phyloP scores from a whole-genome alignment of 2,888 invertebrate genomes.

The Serrognathus titanus region DNA sequence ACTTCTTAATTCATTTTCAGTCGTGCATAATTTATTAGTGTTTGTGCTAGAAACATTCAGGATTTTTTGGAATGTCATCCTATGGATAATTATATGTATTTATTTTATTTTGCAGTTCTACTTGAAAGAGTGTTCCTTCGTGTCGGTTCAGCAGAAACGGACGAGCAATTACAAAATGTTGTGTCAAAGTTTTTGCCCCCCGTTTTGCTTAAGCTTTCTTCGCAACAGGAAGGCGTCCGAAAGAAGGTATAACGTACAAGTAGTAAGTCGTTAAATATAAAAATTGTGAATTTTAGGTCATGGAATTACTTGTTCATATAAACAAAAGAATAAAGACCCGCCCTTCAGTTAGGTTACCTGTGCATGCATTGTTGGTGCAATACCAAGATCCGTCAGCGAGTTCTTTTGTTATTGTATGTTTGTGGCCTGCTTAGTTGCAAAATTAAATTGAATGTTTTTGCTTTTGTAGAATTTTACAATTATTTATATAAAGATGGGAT shows the following conservation, averaged over 20 bases:
- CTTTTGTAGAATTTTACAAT: slow-evolving; percentile 82
- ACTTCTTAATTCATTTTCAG: neutral
- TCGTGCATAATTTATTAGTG: neutral
- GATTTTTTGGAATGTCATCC: slow-evolving; percentile 16
- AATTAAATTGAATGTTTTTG: slow-evolving; percentile 16
- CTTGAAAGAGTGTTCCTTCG: slow-evolving; percentile 86
- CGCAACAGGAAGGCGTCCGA: slow-evolving; percentile 78
- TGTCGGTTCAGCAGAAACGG: slow-evolving; percentile 83
- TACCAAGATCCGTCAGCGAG: slow-evolving; percentile 75
- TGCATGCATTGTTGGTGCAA: slow-evolving; percentile 75
- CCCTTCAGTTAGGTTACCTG: slow-evolving; percentile 78
- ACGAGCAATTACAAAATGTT: slow-evolving; percentile 81
- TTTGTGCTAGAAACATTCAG: neutral
- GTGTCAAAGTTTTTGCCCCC: slow-evolving; percentile 82
- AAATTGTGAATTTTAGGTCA: slow-evolving; percentile 59
- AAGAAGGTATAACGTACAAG: slow-evolving; percentile 41
- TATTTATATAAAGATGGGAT: slow-evolving; percentile 91
- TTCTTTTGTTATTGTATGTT: slow-evolving; percentile 73
- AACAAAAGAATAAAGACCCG: slow-evolving; percentile 86
- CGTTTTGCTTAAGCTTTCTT: slow-evolving; percentile 85
- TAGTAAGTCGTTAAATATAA: neutral
- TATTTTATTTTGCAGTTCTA: slow-evolving; percentile 59
- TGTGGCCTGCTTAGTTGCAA: neutral
- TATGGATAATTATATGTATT: slow-evolving; percentile 1
- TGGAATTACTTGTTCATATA: slow-evolving; percentile 88